Percentiles rank a stretch among this genome's conserved stretches.
These are phyloP conservation scores for Megaceryle alcyon DNA, from an alignment of 2,797 vertebrate genomes.

Conservation along the genomic window DNA sequence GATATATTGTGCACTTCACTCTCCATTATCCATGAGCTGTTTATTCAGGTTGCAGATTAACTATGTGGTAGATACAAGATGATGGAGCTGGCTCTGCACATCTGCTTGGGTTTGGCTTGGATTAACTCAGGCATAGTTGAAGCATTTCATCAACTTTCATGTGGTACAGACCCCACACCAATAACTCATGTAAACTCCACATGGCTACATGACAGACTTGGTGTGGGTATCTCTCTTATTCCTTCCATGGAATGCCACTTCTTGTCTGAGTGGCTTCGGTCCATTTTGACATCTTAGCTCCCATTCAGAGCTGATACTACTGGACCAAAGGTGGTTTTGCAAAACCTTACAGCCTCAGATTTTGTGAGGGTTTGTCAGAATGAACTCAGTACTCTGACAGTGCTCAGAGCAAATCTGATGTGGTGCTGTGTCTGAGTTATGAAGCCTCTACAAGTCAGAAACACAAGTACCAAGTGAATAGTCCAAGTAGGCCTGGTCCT, in stretches of 20 bases:
- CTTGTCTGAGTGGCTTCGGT: not conserved
- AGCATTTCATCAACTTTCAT: not conserved
- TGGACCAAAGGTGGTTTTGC: not conserved
- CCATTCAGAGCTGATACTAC: not conserved
- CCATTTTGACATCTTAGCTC: not conserved
- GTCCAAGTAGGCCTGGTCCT: not conserved
- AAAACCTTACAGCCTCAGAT: not conserved
- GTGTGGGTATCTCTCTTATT: not conserved
- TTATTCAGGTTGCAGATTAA: constrained; percentile 30
- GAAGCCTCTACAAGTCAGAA: not conserved
- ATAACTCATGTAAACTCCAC: not conserved
- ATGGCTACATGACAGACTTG: not conserved
- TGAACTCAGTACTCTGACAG: not conserved
- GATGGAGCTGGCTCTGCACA: not conserved
- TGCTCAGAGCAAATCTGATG: not conserved
- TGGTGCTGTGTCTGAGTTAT: not conserved
- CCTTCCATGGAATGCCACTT: not conserved
- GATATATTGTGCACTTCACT: not conserved
- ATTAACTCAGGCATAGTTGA: not conserved
- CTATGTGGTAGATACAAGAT: not conserved
- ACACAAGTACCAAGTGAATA: not conserved
- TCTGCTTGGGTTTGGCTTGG: not conserved
- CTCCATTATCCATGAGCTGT: constrained; percentile 4
- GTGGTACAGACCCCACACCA: not conserved
- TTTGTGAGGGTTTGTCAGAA: not conserved